Evolutionary conservation across 2,113 vertebrate species (phyloP).

Genomic region (Hypomesus transpacificus): DNA sequence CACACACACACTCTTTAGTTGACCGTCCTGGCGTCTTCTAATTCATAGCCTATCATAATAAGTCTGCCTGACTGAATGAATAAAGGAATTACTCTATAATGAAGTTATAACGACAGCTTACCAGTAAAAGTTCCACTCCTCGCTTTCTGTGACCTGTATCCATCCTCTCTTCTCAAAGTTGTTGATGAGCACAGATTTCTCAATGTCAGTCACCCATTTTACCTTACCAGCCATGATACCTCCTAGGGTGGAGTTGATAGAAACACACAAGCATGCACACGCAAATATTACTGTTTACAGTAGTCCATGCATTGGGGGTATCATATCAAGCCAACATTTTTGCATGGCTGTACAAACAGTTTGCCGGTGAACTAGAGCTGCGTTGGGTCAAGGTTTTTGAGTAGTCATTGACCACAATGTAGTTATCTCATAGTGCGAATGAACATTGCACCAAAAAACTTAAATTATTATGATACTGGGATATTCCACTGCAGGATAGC

Average conservation of each 20-base stretch:
- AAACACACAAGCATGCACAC: neutral
- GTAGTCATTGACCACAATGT: no score
- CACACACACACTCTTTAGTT: neutral
- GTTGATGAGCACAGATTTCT: slow-evolving; percentile 97
- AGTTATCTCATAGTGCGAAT: no score
- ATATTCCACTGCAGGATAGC: no score
- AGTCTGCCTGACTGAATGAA: neutral
- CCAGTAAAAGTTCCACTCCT: slow-evolving; percentile 99
- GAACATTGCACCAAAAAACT: no score
- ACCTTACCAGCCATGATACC: slow-evolving; percentile 90
- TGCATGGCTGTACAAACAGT: no score
- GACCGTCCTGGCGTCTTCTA: no score
- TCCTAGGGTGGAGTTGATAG: slow-evolving; percentile 43
- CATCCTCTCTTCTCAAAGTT: slow-evolving; percentile 99
- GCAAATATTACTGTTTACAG: neutral
- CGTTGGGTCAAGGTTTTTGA: no score
- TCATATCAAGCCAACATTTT: no score
- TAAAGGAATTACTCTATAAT: no score
- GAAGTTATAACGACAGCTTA: slow-evolving; percentile 48
- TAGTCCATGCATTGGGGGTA: no score
- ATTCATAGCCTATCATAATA: neutral
- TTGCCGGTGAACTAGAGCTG: no score
- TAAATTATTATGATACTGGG: no score
- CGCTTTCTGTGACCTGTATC: slow-evolving; percentile 86
- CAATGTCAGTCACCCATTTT: slow-evolving; percentile 98